A percentile compares a stretch with the other conserved stretches of the same genome.
These are phyloP conservation scores for Macropis europaea DNA, from an alignment of 2,888 invertebrate genomes.

Conservation along the genomic window DNA sequence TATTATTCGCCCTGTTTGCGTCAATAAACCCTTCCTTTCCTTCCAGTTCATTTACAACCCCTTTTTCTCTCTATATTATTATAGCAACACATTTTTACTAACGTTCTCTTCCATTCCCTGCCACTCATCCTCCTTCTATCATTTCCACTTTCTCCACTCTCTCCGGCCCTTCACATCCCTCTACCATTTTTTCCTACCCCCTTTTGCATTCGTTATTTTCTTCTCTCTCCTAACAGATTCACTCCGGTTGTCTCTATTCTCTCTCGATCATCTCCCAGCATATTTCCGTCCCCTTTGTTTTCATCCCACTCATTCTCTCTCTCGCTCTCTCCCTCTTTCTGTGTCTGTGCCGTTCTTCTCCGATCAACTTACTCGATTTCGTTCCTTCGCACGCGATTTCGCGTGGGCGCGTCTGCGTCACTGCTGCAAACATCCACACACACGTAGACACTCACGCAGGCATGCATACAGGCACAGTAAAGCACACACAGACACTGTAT, in stretches of 20 bases:
- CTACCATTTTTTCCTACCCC: background rate
- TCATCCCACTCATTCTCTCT: background rate
- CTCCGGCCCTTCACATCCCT: background rate
- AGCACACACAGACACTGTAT: background rate
- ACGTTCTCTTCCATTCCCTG: background rate
- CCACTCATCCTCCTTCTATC: background rate
- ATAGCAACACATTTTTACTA: too few species aligned
- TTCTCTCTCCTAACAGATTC: background rate
- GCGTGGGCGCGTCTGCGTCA: conserved; percentile 46
- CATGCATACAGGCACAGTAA: conserved; percentile 8
- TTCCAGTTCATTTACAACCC: too few species aligned
- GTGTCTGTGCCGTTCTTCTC: background rate
- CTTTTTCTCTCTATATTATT: too few species aligned
- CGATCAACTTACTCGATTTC: background rate
- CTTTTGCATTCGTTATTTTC: background rate
- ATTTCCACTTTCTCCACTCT: background rate
- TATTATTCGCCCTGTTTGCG: too few species aligned
- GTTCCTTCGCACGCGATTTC: conserved; percentile 25
- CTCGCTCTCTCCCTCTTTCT: too few species aligned
- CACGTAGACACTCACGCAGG: background rate
- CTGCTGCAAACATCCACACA: conserved; percentile 21
- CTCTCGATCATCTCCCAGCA: too few species aligned
- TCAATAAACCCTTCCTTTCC: too few species aligned
- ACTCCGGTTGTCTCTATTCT: background rate
- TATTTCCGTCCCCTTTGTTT: background rate